Base-by-base conservation (phyloP, 2,888 invertebrate species). In the Erebia ligea region DNA sequence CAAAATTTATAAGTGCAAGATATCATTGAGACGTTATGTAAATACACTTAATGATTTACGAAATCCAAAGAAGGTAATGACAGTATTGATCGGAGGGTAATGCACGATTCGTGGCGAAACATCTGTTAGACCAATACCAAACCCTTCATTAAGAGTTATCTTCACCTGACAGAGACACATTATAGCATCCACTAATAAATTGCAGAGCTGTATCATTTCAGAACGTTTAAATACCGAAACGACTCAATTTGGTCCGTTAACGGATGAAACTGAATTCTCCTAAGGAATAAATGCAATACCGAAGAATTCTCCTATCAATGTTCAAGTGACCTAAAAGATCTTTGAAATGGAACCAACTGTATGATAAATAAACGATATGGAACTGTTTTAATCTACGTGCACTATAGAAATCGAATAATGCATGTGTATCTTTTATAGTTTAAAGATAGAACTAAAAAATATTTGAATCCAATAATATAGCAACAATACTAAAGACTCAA, bases 21-120 rank as follows among this genome's bases (percentile, higher is more conserved):
- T 67, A 58, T 67, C 58, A 58, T 67, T 50, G 50, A 50, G 42
- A 50, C 48, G 15, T 52, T 21, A 45, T 45, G 61, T 70, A 70
- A 70, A 65, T 65, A 61, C 54, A 69, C 58, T 54, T 64, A 42
- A 58, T 34, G 57, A 54, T 52, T 68, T 64, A 63, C 52, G 65
- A 69, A 71, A 67, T 67, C 61, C 67, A 74, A 62, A 64, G 65
- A 66, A 71, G 67, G 69, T 56, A 73, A 75, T 71, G 71, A 69
- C 68, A 59, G 67, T 69, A 73, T 67, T 73, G 69, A 71, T 73
- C 52, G 34, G 67, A 61, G 67, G 56, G 54, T 67, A 69, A 73
- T 69, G 73, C 74, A 76, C 74, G 71, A 76, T 70, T 74, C 67
- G 70, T 76, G 72, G 68, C 67, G 75, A 73, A 74, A 76, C 72